Evolutionary conservation across 2,797 vertebrate genomes (phyloP).

Genomic region (Arrhamphus sclerolepis): DNA sequence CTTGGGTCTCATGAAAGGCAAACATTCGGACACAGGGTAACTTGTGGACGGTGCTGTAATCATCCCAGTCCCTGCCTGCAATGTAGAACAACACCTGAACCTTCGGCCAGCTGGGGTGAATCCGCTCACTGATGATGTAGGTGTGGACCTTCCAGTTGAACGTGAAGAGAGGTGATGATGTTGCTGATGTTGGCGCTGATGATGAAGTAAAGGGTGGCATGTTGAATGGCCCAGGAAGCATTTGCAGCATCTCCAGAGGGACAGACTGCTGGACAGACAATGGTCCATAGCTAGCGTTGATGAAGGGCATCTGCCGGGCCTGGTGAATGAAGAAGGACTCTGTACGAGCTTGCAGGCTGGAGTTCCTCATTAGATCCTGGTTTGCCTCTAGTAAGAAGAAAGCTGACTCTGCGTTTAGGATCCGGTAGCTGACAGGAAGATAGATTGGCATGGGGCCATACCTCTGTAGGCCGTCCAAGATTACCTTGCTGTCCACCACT

Average conservation of each 20-base stretch:
- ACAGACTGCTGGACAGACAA: slow-evolving; percentile 85
- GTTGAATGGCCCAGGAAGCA: slow-evolving; percentile 74
- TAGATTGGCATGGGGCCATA: slow-evolving; percentile 88
- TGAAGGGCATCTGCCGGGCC: slow-evolving; percentile 81
- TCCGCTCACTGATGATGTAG: slow-evolving; percentile 82
- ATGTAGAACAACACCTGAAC: slow-evolving; percentile 87
- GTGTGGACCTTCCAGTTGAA: slow-evolving; percentile 88
- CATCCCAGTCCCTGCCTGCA: slow-evolving; percentile 85
- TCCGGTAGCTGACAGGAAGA: slow-evolving; percentile 90
- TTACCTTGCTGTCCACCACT: slow-evolving; percentile 85
- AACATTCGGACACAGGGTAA: slow-evolving; percentile 85
- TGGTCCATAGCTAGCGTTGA: slow-evolving; percentile 92
- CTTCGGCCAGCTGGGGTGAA: slow-evolving; percentile 85
- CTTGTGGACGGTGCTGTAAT: slow-evolving; percentile 80
- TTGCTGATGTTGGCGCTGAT: slow-evolving; percentile 52
- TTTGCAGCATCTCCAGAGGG: slow-evolving; percentile 84
- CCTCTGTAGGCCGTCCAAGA: slow-evolving; percentile 83
- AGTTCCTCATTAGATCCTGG: slow-evolving; percentile 90
- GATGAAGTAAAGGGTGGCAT: slow-evolving; percentile 50
- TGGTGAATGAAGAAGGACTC: slow-evolving; percentile 91
- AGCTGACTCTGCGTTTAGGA: slow-evolving; percentile 84
- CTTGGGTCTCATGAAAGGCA: slow-evolving; percentile 87
- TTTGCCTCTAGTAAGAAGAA: slow-evolving; percentile 92
- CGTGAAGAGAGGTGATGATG: slow-evolving; percentile 76
- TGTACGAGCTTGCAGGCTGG: slow-evolving; percentile 88